Conservation (phyloP, 2,797 vertebrate species). For the Lates japonicus region DNA sequence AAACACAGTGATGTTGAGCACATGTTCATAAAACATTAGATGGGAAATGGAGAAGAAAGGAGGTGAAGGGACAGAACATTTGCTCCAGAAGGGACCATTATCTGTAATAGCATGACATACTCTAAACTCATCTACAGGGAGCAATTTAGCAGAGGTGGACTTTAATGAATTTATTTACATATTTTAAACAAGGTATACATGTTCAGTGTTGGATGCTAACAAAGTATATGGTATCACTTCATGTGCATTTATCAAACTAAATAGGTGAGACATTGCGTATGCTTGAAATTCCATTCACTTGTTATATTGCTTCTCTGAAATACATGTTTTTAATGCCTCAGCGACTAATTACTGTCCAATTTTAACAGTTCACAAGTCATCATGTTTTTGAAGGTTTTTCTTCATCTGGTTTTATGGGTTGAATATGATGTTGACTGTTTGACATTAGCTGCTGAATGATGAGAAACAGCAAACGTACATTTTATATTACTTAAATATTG, state of each 20-base stretch:
- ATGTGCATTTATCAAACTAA: neutral
- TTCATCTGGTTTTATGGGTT: neutral
- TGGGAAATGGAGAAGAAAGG: conserved; percentile 44
- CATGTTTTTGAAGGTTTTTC: neutral
- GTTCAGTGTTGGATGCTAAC: neutral
- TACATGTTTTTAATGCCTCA: neutral
- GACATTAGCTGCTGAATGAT: neutral
- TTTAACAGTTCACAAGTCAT: neutral
- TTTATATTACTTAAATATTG: neutral
- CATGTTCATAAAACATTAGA: conserved; percentile 60
- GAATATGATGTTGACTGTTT: neutral
- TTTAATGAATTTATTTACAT: conserved; percentile 40
- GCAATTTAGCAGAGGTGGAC: neutral
- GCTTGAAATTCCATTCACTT: neutral
- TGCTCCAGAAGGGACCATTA: conserved; percentile 40
- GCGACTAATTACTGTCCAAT: too few relatives aligned
- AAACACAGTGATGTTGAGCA: conserved; percentile 47
- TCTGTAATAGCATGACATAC: conserved; percentile 38
- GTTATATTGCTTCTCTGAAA: neutral
- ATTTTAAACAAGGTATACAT: conserved; percentile 32
- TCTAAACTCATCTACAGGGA: conserved; percentile 38
- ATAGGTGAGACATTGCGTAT: neutral
- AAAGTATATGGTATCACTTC: neutral
- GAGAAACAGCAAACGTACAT: neutral
- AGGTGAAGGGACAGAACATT: conserved; percentile 63